Base-by-base conservation (phyloP, 2,888 invertebrate species). In the Andrena marginata region DNA sequence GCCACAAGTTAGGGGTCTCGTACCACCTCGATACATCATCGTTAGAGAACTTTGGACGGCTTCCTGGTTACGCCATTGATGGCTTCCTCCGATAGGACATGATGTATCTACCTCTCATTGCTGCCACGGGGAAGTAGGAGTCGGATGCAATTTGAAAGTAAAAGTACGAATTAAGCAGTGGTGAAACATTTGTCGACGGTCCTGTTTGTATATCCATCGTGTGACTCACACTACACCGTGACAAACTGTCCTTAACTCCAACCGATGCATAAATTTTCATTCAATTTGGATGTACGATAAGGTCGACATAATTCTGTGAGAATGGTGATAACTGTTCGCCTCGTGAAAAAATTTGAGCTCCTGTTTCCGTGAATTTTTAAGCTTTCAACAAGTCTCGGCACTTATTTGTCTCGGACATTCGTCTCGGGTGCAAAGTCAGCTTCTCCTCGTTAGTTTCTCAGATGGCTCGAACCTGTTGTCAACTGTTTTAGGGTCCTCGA, bases 31-130 rank as follows among this genome's bases (percentile, higher is more conserved):
- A 91, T 90, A 89, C 89, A 91, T 90, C 90, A 90, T 90, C 90
- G 90, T 90, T 90, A 91, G 89, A 83, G 85, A 89, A 87, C 85
- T 90, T 89, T 86, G 77, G 89, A 90, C 87, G 87, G 87, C 85
- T 89, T 87, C 89, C 89, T 84, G 88, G 84, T 88, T 89, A 85
- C 79, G 80, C 81, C 85, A 90, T 89, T 87, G 87, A 87, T 89
- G 87, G 84, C 81, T 87, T 85, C 84, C 79, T 79, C 80, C 84
- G 90, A 89, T 90, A 89, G 82, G 77, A 80, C 80, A 82, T 89
- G 89, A 89, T 89, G 86, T 89, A 89, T 89, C 86, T 85, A 82
- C 85, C 80, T 69, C 77, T 85, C 80, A 82, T 85, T 84, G 85
- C 80, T 67, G 70, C 76, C 67, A 72, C 49, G 67, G 75, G 73